A percentile compares a stretch with the other conserved stretches of the same genome.
Conservation (phyloP, 1,140 invertebrate genomes). For the Caenorhabditis tropicalis region DNA sequence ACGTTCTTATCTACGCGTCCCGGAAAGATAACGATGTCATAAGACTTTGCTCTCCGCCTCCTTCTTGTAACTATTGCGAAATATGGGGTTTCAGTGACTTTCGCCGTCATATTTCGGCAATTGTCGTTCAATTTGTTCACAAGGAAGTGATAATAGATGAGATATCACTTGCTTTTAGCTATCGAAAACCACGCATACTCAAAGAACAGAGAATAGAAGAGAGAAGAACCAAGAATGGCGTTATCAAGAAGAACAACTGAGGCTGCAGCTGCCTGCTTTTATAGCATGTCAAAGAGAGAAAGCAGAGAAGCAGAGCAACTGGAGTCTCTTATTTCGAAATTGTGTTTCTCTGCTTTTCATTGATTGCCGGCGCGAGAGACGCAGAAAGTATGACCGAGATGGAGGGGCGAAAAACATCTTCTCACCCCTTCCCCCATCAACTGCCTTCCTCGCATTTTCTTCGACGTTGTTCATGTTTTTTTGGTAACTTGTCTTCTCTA, state of each 20-base stretch:
- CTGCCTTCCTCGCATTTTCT: not conserved
- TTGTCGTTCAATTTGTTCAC: not conserved
- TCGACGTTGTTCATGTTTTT: not conserved
- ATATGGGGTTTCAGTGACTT: not conserved
- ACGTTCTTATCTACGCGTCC: not conserved
- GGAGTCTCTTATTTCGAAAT: not conserved
- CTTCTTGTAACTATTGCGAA: not conserved
- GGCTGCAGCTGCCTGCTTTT: not conserved
- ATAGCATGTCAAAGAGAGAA: not conserved
- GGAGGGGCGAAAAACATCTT: not conserved
- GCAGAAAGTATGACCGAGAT: not conserved
- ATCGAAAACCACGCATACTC: not conserved
- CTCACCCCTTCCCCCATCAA: not conserved
- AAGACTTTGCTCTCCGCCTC: not conserved
- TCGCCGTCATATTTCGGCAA: not conserved
- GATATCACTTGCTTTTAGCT: not conserved
- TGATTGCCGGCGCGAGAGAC: not conserved
- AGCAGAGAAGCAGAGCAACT: not conserved
- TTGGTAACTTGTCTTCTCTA: not conserved
- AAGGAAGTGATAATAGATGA: not conserved
- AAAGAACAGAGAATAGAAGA: not conserved
- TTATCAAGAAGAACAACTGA: not conserved
- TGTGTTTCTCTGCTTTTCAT: slow-evolving; percentile 9
- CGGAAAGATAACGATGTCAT: slow-evolving; percentile 32
- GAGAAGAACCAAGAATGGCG: not conserved